Evolutionary conservation across 2,113 vertebrate species (phyloP).

Genomic region (Uropsilus gracilis): DNA sequence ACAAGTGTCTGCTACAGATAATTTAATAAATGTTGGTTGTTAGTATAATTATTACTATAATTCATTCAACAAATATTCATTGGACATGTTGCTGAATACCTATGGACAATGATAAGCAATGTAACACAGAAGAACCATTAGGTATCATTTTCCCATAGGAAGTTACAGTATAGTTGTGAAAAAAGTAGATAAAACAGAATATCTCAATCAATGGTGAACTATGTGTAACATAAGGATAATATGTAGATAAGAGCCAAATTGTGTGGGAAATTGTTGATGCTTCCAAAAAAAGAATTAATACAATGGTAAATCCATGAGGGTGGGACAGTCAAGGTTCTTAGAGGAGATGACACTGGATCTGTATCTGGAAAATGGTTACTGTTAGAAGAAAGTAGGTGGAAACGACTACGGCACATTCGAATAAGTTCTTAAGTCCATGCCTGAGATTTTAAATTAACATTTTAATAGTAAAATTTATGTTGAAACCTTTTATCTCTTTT

Average conservation of each 20-base stretch:
- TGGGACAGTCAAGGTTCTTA: not conserved
- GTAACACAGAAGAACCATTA: not conserved
- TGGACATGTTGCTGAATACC: not conserved
- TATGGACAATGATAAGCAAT: not conserved
- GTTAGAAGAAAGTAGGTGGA: not conserved
- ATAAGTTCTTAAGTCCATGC: not conserved
- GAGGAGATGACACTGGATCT: not conserved
- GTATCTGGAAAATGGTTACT: not conserved
- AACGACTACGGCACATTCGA: not conserved
- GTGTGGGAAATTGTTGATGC: not conserved
- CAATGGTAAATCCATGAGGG: not conserved
- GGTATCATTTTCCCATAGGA: not conserved
- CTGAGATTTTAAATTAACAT: not conserved
- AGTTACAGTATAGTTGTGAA: not conserved
- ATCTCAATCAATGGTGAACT: not conserved
- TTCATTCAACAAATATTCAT: not conserved
- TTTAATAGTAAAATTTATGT: slow-evolving; percentile 12
- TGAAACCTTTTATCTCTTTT: not conserved
- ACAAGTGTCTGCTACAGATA: not conserved
- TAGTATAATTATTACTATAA: not conserved
- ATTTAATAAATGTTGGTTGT: not conserved
- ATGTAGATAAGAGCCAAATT: not conserved
- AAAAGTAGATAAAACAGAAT: not conserved
- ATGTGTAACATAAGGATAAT: not conserved
- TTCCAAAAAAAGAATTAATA: not conserved